Evolutionary conservation across 2,888 invertebrate genomes (phyloP), one percentile per base, ranked within the genome.

Genomic region (Hartigia nigra): DNA sequence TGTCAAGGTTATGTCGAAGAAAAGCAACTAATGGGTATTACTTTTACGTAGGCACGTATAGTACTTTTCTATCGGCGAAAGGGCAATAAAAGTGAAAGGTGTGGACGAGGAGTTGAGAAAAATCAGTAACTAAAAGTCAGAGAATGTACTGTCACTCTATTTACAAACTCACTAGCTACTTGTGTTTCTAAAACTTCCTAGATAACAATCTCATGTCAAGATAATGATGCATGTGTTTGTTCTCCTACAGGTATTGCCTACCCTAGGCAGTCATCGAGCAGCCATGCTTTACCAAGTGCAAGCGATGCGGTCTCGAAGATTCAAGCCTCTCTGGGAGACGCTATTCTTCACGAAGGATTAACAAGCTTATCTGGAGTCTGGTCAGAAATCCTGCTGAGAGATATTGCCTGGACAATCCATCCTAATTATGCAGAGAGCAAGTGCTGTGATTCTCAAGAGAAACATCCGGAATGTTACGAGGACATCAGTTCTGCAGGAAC

Each of bases 331-430:
- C 3, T 92, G 93, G 1, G 91, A 95, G 31, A 94, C 94, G 70
- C 74, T n/a, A 81, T 75, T 12, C 85, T 94, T 75, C 96, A 96
- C 90, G 95, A 95, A 84, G 96, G 95, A 83, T 94, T 96, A 55
- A 96, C 96, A 37, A 95, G 96, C 85, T 93, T 97, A 87, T 91
- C 96, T 75, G 96, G 96, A 0, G 95, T 96, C 0, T 97, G 97
- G 97, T 95, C 96, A 74, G 96, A 96, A 87, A 91, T 97, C 36
- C 89, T 97, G 35, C 93, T 95, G 85, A 94, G 95, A 81, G 97
- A 97, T 88, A 93, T 97, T 76, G 94, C 95, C 12, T 93, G 94
- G 76, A 95, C 96, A 11, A 93, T 94, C 14, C 95, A 95, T 88
- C 91, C 94, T 70, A 92, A 92, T 77, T 93, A 70, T 37, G 81